Evolutionary conservation across 1,140 invertebrate genomes (phyloP), one percentile per base, ranked within the genome.

Genomic region (Zaprionus lachaisei): DNA sequence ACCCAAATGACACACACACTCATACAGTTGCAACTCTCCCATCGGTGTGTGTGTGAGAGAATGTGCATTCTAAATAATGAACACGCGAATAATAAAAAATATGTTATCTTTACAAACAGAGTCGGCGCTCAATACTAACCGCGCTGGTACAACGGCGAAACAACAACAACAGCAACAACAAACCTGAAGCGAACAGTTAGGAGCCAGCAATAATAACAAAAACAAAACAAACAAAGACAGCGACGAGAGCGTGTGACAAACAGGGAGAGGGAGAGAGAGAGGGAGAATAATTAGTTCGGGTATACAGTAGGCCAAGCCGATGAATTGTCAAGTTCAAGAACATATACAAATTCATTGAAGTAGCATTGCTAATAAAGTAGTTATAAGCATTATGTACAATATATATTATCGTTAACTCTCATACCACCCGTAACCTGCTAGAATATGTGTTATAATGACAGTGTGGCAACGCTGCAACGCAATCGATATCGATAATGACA

Each of bases 41-140:
- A 51, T 47, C 2, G 17, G 41, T 47, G 73, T 71, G 28, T 28
- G 7, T 58, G 55, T 47, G 24, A 38, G 70, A 63, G 63, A 57
- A 71, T 66, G 62, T 69, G 84, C 74, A 84, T 77, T 87, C 80
- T 75, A 84, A 84, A 84, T 84, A 89, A 79, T 85, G 76, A 75
- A 78, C 77, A 66, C 37, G 54, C 60, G 75, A 64, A 44, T 38
- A 61, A 78, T 54, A 74, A 72, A 70, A 83, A 83, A 74, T 72
- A 80, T 76, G 79, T 84, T 81, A 81, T 71, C 78, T 80, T 74
- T 83, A 72, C 70, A 60, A 55, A 26, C 63, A 26, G 68, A 74
- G 72, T 74, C 66, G 66, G 49, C 72, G 72, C 66, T 56, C 72
- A 57, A 68, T 61, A 38, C 56, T 47, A 72, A 71, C 72, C 37